These are phyloP conservation scores for Paramisgurnus dabryanus DNA, from an alignment of 2,113 vertebrate genomes.

Conservation along the genomic window DNA sequence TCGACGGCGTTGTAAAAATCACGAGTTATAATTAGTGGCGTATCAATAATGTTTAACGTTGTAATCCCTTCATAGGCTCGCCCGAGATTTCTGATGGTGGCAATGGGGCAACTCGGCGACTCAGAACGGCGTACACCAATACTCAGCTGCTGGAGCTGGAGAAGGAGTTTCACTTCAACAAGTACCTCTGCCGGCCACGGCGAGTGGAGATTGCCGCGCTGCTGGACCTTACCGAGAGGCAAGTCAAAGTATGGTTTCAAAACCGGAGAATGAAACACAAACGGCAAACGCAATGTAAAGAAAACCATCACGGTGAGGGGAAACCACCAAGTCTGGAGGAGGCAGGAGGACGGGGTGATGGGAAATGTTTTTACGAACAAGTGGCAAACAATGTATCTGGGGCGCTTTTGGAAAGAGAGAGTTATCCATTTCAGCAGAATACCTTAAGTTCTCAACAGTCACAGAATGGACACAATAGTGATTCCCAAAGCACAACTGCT, in stretches of 20 bases:
- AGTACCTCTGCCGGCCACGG: constrained; percentile 95
- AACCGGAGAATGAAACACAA: constrained; percentile 99
- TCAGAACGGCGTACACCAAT: constrained; percentile 97
- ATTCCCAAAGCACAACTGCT: constrained; percentile 82
- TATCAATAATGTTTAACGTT: constrained; percentile 56
- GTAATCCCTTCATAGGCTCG: constrained; percentile 80
- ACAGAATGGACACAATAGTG: constrained; percentile 86
- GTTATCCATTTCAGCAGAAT: constrained; percentile 88
- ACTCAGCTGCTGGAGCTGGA: constrained; percentile 98
- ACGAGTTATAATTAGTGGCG: constrained; percentile 52
- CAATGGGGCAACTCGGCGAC: constrained; percentile 82
- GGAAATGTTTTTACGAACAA: constrained; percentile 84
- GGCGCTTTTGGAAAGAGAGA: constrained; percentile 87
- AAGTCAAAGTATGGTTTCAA: constrained; percentile 99
- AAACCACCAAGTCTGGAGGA: constrained; percentile 83
- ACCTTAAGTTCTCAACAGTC: constrained; percentile 84
- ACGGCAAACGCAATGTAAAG: constrained; percentile 94
- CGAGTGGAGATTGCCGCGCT: constrained; percentile 93
- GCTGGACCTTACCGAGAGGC: constrained; percentile 95
- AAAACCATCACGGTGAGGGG: constrained; percentile 89
- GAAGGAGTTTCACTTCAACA: constrained; percentile 99
- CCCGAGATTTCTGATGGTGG: constrained; percentile 83
- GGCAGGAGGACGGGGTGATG: constrained; percentile 74
- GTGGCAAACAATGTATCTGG: constrained; percentile 77
- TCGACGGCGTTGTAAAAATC: constrained; percentile 39